Base-by-base conservation (phyloP, 2,113 vertebrate species). In the Takifugu bimaculatus region DNA sequence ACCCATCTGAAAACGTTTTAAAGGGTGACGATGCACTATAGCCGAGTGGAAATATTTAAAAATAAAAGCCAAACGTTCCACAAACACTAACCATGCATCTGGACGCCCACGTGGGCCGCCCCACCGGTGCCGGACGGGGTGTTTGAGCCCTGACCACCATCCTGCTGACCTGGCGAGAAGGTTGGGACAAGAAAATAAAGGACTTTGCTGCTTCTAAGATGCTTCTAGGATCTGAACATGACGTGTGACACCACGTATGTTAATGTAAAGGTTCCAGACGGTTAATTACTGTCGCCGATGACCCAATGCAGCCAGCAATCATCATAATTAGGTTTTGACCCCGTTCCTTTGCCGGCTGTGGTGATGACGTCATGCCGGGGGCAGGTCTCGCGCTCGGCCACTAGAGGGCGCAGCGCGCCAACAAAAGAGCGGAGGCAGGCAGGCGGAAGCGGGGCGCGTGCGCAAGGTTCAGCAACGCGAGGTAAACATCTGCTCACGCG, bases 191-290 rank as follows among this genome's bases (percentile, higher is more conserved):
- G 20, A 20, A 20, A 20, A 20, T 20, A 20, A 20, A 20, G 20
- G 20, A 20, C 20, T 20, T 20, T 20, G 20, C 29, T 32, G 5
- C 29, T 6, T 32, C 7, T 32, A 3, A 32, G 7, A 32, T 32
- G 29, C 7, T 32, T 32, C 7, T 32, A 32, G 29, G 29, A 32
- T 32, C 7, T 32, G 72, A 82, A 68, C 65, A 44, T 52, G 47
- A 69, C 77, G 77, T 80, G 71, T 73, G 58, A 77, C 71, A 77
- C 70, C 60, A 73, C 68, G 79, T 79, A 83, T 80, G 57, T 72
- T 74, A 60, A 64, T 39, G 35, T 39, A 1, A 9, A 39, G 35
- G 7, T 39, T 39, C 2, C 7, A 39, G 35, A 39, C 35, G 11
- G 9, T 2, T 11, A 9, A 39, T 39, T 10, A 39, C 11, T 39